A percentile compares a stretch with the other conserved stretches of the same genome.
Conservation (phyloP, 2,888 invertebrate species). For the Mechanitis messenoides region DNA sequence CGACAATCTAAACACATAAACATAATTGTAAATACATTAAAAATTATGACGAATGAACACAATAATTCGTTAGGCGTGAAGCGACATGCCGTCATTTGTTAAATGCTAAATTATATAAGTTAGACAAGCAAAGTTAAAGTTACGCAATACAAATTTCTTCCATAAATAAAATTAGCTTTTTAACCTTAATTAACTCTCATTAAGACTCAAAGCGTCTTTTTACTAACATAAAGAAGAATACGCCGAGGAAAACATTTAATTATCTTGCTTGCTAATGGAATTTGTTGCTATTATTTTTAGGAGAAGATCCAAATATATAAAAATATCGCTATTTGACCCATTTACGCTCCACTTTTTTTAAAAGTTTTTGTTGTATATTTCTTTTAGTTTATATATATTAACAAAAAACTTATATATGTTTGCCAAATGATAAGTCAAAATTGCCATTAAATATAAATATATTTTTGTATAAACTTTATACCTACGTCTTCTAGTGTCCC, state of each 20-base stretch:
- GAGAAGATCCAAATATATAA: no score
- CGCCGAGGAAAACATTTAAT: no score
- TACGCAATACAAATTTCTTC: background rate
- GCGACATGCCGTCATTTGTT: background rate
- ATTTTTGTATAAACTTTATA: constrained; percentile 42
- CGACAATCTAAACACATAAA: constrained; percentile 73
- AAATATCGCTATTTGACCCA: no score
- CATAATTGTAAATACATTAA: background rate
- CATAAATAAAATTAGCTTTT: background rate
- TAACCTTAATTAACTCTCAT: background rate
- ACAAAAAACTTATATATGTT: no score
- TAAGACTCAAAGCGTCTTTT: background rate
- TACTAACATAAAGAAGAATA: no score
- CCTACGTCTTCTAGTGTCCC: constrained; percentile 86
- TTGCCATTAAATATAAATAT: background rate
- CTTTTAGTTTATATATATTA: no score
- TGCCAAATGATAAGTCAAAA: no score
- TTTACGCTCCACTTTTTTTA: no score
- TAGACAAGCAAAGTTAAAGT: background rate
- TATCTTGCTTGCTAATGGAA: no score
- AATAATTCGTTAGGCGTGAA: constrained; percentile 3
- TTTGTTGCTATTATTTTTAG: no score
- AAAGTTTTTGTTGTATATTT: no score
- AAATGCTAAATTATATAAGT: background rate
- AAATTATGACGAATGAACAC: background rate